These are phyloP conservation scores for Cancer borealis DNA, from an alignment of 2,888 invertebrate genomes.

Conservation along the genomic window DNA sequence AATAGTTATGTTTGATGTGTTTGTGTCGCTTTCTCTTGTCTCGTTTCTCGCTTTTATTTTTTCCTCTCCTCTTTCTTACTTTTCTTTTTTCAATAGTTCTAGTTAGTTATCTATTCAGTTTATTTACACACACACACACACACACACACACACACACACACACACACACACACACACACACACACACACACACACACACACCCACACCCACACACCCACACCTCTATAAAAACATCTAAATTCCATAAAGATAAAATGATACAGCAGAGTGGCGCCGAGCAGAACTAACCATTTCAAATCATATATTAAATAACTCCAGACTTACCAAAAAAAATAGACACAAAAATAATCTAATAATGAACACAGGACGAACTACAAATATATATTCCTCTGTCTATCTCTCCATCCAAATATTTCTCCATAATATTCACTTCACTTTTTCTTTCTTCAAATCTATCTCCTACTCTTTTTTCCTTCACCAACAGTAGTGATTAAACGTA, in stretches of 20 bases:
- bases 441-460: background rate
- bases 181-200: conserved; percentile 36
- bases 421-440: background rate
- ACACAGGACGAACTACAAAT: background rate
- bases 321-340: background rate
- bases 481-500: background rate
- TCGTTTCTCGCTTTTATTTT: background rate
- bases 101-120: too few relatives aligned
- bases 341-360: background rate
- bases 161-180: conserved; percentile 47
- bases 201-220: background rate
- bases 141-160: conserved; percentile 54
- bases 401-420: background rate
- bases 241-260: background rate
- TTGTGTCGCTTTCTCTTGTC: background rate
- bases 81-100: background rate
- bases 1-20: background rate
- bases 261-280: background rate
- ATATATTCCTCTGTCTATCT: background rate
- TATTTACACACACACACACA: conserved; percentile 48
- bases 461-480: background rate
- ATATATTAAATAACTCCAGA: background rate
- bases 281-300: background rate
- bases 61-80: background rate
- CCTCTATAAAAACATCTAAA: too few relatives aligned